Evolutionary conservation across 2,888 invertebrate genomes (phyloP).

Genomic region (Mayetiola destructor): DNA sequence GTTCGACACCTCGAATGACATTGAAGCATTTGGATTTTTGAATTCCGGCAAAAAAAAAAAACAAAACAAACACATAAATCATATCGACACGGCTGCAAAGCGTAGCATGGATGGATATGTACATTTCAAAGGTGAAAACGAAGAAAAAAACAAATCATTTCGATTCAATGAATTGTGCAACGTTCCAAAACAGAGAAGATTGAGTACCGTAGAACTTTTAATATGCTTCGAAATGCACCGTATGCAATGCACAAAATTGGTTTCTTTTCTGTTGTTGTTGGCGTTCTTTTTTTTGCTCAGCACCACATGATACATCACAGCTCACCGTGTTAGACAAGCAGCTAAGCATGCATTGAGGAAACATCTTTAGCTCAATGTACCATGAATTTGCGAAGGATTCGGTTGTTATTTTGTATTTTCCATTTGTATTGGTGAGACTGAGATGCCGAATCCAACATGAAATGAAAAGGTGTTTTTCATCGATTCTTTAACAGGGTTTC

Average conservation of each 20-base stretch:
- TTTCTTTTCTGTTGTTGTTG: not conserved
- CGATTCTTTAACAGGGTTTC: not conserved
- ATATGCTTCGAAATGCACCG: not conserved
- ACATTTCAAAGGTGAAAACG: not conserved
- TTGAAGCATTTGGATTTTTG: no score
- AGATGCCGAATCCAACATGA: not conserved
- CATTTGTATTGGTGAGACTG: slow-evolving; percentile 1
- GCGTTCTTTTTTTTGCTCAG: not conserved
- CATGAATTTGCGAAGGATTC: slow-evolving; percentile 10
- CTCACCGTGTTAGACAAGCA: not conserved
- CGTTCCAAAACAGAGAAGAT: not conserved
- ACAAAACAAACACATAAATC: not conserved
- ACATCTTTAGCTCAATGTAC: not conserved
- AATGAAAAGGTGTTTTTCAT: slow-evolving; percentile 11
- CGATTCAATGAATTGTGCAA: slow-evolving; percentile 9
- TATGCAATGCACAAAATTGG: not conserved
- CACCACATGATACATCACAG: not conserved
- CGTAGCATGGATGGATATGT: not conserved
- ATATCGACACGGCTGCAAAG: not conserved
- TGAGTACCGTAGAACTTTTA: not conserved
- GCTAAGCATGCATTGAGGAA: no score
- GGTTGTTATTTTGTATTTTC: not conserved
- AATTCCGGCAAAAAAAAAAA: not conserved
- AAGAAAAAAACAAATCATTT: not conserved
- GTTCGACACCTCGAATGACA: not conserved